Percentiles rank a stretch among this genome's conserved stretches.
phyloP scores from a whole-genome alignment of 1,140 invertebrate species.

The Dryas iulia region DNA sequence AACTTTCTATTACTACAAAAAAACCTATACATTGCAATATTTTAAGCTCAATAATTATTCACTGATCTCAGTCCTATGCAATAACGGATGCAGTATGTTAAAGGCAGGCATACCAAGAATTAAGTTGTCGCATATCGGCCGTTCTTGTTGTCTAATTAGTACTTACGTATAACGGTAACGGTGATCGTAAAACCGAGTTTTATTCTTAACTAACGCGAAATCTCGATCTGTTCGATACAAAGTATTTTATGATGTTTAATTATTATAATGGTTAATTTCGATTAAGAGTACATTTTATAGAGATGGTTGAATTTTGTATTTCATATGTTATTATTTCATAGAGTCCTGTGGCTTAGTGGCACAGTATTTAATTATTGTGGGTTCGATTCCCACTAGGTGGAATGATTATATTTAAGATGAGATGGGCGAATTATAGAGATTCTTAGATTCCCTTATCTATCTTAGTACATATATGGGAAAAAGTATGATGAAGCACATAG shows the following conservation, averaged over 20 bases:
- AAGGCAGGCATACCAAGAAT: conserved; percentile 10
- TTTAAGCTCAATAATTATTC: conserved; percentile 9
- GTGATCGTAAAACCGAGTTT: background rate
- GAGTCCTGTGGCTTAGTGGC: no score
- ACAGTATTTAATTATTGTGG: no score
- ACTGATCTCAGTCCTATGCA: conserved; percentile 7
- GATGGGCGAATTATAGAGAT: no score
- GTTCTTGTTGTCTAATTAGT: conserved; percentile 11
- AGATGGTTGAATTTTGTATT: background rate
- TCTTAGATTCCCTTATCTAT: no score
- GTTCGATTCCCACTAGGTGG: background rate
- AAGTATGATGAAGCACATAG: no score
- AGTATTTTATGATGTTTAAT: background rate
- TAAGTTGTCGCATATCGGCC: conserved; percentile 5
- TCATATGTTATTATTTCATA: no score
- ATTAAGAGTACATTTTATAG: no score
- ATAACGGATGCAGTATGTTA: conserved; percentile 15
- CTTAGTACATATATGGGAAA: no score
- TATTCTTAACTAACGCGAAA: background rate
- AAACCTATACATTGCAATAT: background rate
- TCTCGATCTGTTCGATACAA: background rate
- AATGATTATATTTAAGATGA: background rate
- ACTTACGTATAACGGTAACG: background rate
- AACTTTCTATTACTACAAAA: no score
- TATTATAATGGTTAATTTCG: background rate